Conservation (phyloP, 1,140 invertebrate species). For the Pteromalus puparum region DNA sequence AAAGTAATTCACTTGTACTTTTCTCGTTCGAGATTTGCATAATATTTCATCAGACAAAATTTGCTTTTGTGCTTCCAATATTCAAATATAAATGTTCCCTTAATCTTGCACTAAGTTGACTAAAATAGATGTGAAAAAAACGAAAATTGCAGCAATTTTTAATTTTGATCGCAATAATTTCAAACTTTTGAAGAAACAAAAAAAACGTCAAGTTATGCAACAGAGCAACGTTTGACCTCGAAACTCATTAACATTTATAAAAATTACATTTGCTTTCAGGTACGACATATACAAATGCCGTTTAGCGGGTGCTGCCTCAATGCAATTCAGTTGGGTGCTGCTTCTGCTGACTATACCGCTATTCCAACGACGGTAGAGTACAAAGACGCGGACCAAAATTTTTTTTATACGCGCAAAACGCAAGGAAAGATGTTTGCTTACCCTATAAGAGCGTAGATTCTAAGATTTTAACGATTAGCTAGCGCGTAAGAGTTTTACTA, state of each 20-base stretch:
- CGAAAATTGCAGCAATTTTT: too few relatives aligned
- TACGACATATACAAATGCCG: slow-evolving; percentile 95
- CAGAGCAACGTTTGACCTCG: background rate
- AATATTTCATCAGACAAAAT: background rate
- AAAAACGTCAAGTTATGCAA: background rate
- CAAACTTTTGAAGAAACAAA: too few relatives aligned
- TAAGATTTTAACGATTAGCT: background rate
- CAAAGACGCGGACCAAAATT: background rate
- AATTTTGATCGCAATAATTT: too few relatives aligned
- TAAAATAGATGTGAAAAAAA: too few relatives aligned
- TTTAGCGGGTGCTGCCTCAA: slow-evolving; percentile 85
- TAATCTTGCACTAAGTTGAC: too few relatives aligned
- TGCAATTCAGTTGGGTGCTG: slow-evolving; percentile 74
- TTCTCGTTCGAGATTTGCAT: too few relatives aligned
- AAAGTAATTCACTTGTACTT: too few relatives aligned
- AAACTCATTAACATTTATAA: background rate
- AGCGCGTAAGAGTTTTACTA: slow-evolving; percentile 10
- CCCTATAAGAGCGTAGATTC: background rate
- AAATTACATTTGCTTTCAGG: slow-evolving; percentile 67
- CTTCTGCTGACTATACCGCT: slow-evolving; percentile 64
- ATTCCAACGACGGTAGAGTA: slow-evolving; percentile 55
- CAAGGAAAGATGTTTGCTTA: background rate
- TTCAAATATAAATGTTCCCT: background rate
- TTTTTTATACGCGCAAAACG: background rate
- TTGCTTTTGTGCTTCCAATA: background rate